Evolutionary conservation across 1,140 invertebrate species (phyloP).

Genomic region (Bilobella aurantiaca): DNA sequence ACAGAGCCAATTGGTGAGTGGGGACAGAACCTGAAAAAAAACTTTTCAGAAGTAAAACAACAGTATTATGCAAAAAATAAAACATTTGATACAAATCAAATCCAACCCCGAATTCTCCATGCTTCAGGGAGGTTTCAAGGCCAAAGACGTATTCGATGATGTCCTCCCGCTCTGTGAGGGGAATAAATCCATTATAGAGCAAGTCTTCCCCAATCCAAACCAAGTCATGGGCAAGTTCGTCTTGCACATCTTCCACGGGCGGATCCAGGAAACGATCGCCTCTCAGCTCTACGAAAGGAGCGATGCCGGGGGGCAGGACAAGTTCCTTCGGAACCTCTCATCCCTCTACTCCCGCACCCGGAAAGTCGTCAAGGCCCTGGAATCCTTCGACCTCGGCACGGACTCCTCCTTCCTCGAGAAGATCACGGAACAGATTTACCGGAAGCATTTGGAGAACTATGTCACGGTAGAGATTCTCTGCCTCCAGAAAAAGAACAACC

Average conservation of each 20-base stretch:
- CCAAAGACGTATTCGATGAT: slow-evolving; percentile 81
- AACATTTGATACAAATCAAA: no score
- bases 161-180: slow-evolving; percentile 80
- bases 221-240: slow-evolving; percentile 98
- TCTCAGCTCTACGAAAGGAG: slow-evolving; percentile 28
- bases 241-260: slow-evolving; percentile 87
- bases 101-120: no score
- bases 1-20: slow-evolving; percentile 83
- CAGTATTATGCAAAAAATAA: no score
- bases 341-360: slow-evolving; percentile 31
- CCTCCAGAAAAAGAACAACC: slow-evolving; percentile 60
- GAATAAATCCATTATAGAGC: slow-evolving; percentile 76
- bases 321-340: slow-evolving; percentile 34
- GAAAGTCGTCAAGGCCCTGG: slow-evolving; percentile 51
- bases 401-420: slow-evolving; percentile 70
- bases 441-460: slow-evolving; percentile 65
- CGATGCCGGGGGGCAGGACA: slow-evolving; percentile 19
- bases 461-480: slow-evolving; percentile 66
- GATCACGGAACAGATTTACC: slow-evolving; percentile 72
- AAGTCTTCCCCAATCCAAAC: slow-evolving; percentile 92
- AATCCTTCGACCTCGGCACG: slow-evolving; percentile 61
- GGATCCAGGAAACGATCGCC: slow-evolving; percentile 54
- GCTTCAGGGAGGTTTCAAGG: slow-evolving; percentile 55
- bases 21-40: no score
- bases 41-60: no score